Conservation (phyloP, 2,888 invertebrate species). For the Leptarthrus brevirostris region DNA sequence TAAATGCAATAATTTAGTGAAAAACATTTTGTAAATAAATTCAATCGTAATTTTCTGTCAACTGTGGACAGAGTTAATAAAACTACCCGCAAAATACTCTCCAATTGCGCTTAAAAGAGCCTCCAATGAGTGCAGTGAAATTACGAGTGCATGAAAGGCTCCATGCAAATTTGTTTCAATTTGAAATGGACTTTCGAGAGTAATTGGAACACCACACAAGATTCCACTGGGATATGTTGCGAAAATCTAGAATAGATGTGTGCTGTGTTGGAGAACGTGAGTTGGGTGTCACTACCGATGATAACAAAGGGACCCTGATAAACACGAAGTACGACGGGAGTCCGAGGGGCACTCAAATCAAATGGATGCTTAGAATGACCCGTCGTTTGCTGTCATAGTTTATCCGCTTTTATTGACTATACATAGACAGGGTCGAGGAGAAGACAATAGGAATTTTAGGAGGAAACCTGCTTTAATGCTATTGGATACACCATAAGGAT, state of each 20-base stretch:
- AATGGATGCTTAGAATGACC: conserved; percentile 43
- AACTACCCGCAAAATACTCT: conserved; percentile 34
- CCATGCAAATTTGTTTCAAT: conserved; percentile 45
- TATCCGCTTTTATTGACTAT: conserved; percentile 42
- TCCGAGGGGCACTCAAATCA: conserved; percentile 28
- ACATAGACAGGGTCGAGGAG: conserved; percentile 7
- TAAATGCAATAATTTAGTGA: conserved; percentile 38
- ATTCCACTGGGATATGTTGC: conserved; percentile 4
- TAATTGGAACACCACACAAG: conserved; percentile 42
- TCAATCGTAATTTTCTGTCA: conserved; percentile 39
- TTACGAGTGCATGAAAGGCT: conserved; percentile 32
- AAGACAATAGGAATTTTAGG: neutral
- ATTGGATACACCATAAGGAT: conserved; percentile 1
- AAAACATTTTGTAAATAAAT: conserved; percentile 44
- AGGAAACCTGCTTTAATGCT: neutral
- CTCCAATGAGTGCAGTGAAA: conserved; percentile 9
- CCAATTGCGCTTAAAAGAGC: conserved; percentile 37
- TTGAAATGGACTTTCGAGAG: conserved; percentile 45
- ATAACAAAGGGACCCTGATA: conserved; percentile 30
- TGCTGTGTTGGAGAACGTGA: neutral
- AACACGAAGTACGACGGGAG: neutral
- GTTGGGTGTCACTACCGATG: conserved; percentile 19
- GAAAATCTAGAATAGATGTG: neutral
- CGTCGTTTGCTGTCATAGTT: conserved; percentile 40
- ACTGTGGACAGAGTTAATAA: conserved; percentile 34